Percentiles rank a stretch among this genome's conserved stretches.
Evolutionary conservation across 2,797 vertebrate genomes (phyloP).

Genomic region (Phataginus tetradactyla): DNA sequence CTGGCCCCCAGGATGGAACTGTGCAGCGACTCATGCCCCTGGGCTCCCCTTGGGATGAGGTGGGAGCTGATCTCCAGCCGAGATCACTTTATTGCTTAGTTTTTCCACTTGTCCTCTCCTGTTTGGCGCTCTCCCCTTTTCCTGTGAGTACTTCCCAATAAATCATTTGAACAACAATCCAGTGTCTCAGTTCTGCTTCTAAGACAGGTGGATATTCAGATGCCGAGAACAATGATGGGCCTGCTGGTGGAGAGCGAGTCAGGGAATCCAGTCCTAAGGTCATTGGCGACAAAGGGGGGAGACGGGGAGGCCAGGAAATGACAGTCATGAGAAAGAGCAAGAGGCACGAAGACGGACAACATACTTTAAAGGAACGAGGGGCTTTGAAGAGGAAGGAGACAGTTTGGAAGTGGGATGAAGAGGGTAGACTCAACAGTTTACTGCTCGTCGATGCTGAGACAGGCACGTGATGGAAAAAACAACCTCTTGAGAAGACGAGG

Average conservation of each 20-base stretch:
- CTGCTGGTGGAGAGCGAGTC: background rate
- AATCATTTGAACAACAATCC: background rate
- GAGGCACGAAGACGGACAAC: rapidly evolving
- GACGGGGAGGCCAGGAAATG: too few species aligned
- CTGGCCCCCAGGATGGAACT: background rate
- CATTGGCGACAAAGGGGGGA: rapidly evolving
- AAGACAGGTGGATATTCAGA: background rate
- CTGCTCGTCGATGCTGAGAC: background rate
- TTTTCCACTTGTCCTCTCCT: background rate
- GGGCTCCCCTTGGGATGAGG: background rate
- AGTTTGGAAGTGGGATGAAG: background rate
- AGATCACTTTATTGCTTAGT: too few species aligned
- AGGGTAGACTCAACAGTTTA: background rate
- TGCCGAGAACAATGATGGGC: rapidly evolving
- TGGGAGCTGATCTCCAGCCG: background rate
- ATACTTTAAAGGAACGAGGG: background rate
- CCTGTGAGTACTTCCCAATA: background rate
- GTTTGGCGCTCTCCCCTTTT: background rate
- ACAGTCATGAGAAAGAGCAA: background rate
- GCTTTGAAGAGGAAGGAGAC: background rate
- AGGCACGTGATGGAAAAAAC: rapidly evolving
- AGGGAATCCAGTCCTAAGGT: background rate
- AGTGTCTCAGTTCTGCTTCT: background rate
- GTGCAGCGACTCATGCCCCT: rapidly evolving
- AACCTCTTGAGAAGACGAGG: background rate